phyloP scores from a whole-genome alignment of 2,888 invertebrate genomes.

The Stenolophus ochropezus region DNA sequence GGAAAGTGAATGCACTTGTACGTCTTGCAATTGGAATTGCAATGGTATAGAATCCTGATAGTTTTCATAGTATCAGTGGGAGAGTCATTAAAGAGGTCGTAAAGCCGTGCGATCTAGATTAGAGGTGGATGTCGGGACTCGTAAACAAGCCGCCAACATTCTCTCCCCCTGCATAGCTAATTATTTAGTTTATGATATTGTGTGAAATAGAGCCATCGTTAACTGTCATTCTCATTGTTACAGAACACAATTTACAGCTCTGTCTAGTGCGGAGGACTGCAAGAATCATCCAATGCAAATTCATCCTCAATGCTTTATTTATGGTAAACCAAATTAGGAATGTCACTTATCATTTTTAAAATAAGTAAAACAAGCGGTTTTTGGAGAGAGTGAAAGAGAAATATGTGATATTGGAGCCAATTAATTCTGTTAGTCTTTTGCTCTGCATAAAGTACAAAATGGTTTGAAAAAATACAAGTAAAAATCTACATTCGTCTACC shows the following conservation, averaged over 20 bases:
- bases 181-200: slow-evolving; percentile 54
- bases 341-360: too few species aligned
- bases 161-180: slow-evolving; percentile 31
- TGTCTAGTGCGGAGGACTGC: not conserved
- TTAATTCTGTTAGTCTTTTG: too few species aligned
- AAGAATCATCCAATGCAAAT: not conserved
- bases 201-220: slow-evolving; percentile 50
- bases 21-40: not conserved
- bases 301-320: not conserved
- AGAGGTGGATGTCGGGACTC: slow-evolving; percentile 37
- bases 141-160: slow-evolving; percentile 27
- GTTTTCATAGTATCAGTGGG: slow-evolving; percentile 8
- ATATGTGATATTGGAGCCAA: too few species aligned
- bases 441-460: too few species aligned
- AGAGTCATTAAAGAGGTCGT: slow-evolving; percentile 50
- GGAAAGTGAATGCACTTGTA: not conserved
- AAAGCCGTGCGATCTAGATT: slow-evolving; percentile 53
- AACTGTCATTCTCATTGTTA: slow-evolving; percentile 41
- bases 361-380: too few species aligned
- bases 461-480: too few species aligned
- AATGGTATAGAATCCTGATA: not conserved
- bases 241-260: not conserved
- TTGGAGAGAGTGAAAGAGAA: too few species aligned
- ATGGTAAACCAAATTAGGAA: too few species aligned
- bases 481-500: too few species aligned